Evolutionary conservation across 2,797 vertebrate species (phyloP).

Genomic region (Monodelphis domestica): DNA sequence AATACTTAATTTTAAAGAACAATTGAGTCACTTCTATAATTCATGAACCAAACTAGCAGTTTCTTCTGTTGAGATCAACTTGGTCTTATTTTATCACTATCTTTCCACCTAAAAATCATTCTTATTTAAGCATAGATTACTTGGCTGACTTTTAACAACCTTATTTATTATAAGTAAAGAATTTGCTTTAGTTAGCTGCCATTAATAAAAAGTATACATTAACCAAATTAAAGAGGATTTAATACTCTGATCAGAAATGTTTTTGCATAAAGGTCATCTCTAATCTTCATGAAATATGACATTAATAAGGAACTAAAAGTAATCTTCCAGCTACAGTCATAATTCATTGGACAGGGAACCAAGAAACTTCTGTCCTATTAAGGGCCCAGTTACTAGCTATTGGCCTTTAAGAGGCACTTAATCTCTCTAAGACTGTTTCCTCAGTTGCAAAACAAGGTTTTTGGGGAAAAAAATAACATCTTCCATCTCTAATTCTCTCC

Average conservation of each 20-base stretch:
- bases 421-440: neutral
- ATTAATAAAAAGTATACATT: constrained; percentile 1
- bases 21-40: constrained; percentile 15
- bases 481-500: constrained; percentile 26
- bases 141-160: too few species aligned
- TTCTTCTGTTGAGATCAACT: constrained; percentile 1
- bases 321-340: neutral
- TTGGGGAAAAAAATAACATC: constrained; percentile 15
- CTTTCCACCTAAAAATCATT: constrained; percentile 19
- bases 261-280: constrained; percentile 32
- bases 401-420: neutral
- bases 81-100: constrained; percentile 6
- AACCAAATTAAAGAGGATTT: constrained; percentile 13
- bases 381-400: neutral
- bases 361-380: neutral
- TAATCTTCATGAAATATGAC: constrained; percentile 1
- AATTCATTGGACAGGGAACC: neutral
- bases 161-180: constrained; percentile 29
- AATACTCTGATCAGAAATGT: constrained; percentile 45
- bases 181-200: neutral
- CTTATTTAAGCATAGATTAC: constrained; percentile 44
- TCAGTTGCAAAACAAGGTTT: neutral
- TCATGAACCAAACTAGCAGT: constrained; percentile 17
- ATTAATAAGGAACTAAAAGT: constrained; percentile 18
- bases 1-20: constrained; percentile 13